These are phyloP conservation scores for Spatula versicolor DNA, from an alignment of 2,797 vertebrate genomes.

Conservation along the genomic window DNA sequence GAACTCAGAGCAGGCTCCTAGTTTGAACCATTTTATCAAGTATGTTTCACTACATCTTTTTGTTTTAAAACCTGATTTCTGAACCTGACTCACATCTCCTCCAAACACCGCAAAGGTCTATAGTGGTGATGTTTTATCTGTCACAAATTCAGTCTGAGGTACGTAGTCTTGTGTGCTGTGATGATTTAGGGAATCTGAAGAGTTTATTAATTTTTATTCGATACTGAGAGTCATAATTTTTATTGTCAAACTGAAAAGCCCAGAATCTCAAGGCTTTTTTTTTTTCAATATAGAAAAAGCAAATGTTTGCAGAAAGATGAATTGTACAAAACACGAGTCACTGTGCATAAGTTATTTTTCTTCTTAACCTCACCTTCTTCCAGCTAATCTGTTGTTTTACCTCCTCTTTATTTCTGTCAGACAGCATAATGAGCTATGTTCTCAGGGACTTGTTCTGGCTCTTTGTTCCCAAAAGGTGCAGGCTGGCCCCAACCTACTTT, in stretches of 20 bases:
- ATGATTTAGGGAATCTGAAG: background rate
- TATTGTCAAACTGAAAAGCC: background rate
- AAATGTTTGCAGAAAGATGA: background rate
- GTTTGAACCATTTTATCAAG: background rate
- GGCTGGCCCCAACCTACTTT: background rate
- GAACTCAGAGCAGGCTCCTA: background rate
- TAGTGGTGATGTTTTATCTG: background rate
- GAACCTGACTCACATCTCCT: background rate
- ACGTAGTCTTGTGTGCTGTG: rapidly evolving
- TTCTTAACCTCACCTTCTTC: background rate
- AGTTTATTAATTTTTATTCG: background rate
- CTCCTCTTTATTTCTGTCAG: background rate
- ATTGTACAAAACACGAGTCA: background rate
- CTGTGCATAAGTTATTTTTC: background rate
- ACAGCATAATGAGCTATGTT: background rate
- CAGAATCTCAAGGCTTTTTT: background rate
- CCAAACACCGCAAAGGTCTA: background rate
- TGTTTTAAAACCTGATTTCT: background rate
- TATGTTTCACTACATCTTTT: background rate
- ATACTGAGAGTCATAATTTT: background rate
- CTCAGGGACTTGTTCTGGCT: background rate
- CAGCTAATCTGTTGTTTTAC: background rate
- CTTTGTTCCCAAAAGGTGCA: background rate
- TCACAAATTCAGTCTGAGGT: background rate
- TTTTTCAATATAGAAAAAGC: background rate